These are phyloP conservation scores for Ellobium chinense DNA, from an alignment of 2,888 invertebrate species.

Conservation along the genomic window DNA sequence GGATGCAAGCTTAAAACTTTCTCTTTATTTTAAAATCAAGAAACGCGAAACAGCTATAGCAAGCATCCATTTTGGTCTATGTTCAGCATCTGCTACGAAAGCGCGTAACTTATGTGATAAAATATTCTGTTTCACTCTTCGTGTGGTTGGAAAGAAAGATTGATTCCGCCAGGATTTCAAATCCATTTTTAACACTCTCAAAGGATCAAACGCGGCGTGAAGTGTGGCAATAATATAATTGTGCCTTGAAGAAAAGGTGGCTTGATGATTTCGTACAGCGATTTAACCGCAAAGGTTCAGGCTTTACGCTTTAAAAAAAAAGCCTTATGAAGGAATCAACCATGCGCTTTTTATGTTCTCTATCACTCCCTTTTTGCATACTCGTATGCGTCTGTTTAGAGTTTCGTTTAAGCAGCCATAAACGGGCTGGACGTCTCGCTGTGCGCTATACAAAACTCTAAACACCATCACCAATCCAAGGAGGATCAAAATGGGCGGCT, in stretches of 20 bases:
- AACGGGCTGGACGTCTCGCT: neutral
- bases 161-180: too few species aligned
- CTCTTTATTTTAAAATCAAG: too few species aligned
- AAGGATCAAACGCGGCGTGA: neutral
- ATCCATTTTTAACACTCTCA: too few species aligned
- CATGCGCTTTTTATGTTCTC: neutral
- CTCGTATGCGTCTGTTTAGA: neutral
- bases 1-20: too few species aligned
- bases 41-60: too few species aligned
- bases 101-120: too few species aligned
- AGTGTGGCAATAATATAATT: too few species aligned
- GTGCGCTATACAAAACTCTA: neutral
- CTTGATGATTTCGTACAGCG: neutral
- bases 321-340: neutral
- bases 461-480: neutral
- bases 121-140: too few species aligned
- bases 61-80: too few species aligned
- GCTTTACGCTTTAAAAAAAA: neutral
- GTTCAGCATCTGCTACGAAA: too few species aligned
- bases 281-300: neutral
- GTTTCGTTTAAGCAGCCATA: neutral
- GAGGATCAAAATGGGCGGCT: neutral
- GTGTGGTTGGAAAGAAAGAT: too few species aligned
- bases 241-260: neutral
- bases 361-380: neutral